A percentile compares a stretch with the other conserved stretches of the same genome.
These are phyloP conservation scores for Folsomia candida DNA, from an alignment of 2,888 invertebrate species.

Conservation along the genomic window DNA sequence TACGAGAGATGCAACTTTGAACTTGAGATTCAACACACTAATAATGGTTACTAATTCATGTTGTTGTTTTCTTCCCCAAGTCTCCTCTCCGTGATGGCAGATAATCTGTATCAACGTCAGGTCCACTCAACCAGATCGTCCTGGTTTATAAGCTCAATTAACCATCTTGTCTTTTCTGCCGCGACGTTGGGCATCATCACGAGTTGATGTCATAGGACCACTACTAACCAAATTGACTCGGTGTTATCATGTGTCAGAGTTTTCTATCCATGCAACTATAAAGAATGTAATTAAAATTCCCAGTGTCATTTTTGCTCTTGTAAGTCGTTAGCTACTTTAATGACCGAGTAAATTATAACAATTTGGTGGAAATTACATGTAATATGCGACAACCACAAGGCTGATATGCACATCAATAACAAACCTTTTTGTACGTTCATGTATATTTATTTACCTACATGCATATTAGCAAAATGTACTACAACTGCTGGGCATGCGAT, in stretches of 20 bases:
- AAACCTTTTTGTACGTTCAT: too few relatives aligned
- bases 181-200: background rate
- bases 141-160: constrained; percentile 14
- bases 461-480: too few relatives aligned
- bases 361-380: too few relatives aligned
- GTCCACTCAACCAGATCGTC: constrained; percentile 12
- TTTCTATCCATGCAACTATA: too few relatives aligned
- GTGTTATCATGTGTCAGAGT: too few relatives aligned
- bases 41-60: background rate
- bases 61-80: background rate
- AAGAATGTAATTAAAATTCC: background rate
- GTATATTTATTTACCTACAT: too few relatives aligned
- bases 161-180: constrained; percentile 12
- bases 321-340: background rate
- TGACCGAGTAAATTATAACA: background rate
- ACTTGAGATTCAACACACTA: background rate
- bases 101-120: constrained; percentile 21
- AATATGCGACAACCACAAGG: too few relatives aligned
- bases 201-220: background rate
- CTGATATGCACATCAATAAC: too few relatives aligned
- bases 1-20: too few relatives aligned
- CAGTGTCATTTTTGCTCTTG: background rate
- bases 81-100: background rate
- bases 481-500: too few relatives aligned
- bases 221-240: background rate